These are phyloP conservation scores for Armadillidium nasatum DNA, from an alignment of 1,140 invertebrate genomes.

Conservation along the genomic window DNA sequence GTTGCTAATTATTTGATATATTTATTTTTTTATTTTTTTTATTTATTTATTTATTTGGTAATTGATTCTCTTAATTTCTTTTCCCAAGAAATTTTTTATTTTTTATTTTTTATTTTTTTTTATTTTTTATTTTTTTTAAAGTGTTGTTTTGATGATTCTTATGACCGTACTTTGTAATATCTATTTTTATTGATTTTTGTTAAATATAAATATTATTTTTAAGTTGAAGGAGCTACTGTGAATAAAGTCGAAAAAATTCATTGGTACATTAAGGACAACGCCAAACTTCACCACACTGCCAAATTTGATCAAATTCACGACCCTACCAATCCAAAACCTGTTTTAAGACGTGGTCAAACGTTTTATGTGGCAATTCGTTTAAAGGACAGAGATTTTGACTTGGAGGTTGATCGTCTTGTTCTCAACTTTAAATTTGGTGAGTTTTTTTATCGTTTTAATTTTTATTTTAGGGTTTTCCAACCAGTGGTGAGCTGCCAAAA, in stretches of 20 bases:
- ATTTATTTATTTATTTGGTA: neutral
- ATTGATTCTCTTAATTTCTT: too few relatives aligned
- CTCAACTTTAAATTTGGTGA: slow-evolving; percentile 50
- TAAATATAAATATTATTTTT: neutral
- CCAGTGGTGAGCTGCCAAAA: too few relatives aligned
- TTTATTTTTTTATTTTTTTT: too few relatives aligned
- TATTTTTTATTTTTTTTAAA: neutral
- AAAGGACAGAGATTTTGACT: slow-evolving; percentile 47
- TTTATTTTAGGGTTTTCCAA: too few relatives aligned
- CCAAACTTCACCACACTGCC: slow-evolving; percentile 59
- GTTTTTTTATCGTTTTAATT: neutral
- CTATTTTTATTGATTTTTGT: neutral
- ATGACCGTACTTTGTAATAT: neutral
- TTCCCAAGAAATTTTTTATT: too few relatives aligned
- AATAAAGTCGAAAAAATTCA: slow-evolving; percentile 57
- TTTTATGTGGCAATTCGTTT: slow-evolving; percentile 51
- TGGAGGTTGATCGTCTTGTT: slow-evolving; percentile 47
- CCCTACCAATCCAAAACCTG: slow-evolving; percentile 48
- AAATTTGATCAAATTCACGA: slow-evolving; percentile 60
- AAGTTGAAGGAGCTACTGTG: neutral
- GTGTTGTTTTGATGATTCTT: neutral
- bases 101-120: neutral
- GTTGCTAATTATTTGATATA: too few relatives aligned
- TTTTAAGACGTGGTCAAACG: slow-evolving; percentile 51
- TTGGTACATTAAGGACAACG: slow-evolving; percentile 61